Evolutionary conservation across 2,797 vertebrate genomes (phyloP).

Genomic region (Arrhamphus sclerolepis): DNA sequence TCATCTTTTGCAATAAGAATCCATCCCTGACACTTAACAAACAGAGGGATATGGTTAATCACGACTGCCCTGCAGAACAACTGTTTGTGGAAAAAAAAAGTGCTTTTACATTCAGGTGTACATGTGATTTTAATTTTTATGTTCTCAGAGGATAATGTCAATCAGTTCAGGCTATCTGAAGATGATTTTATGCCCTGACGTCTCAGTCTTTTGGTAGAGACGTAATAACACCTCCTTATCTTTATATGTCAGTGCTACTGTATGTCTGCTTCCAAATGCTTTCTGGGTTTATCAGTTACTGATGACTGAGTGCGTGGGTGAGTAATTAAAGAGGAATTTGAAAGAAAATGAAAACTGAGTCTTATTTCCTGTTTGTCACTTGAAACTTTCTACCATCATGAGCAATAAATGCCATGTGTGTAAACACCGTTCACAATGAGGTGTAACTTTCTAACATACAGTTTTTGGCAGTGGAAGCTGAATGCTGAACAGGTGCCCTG

Average conservation of each 20-base stretch:
- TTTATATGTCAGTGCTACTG: constrained; percentile 12
- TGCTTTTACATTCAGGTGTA: too few relatives aligned
- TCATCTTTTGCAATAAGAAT: constrained; percentile 38
- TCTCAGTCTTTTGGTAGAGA: neutral
- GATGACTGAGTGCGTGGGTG: constrained; percentile 33
- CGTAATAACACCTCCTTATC: constrained; percentile 8
- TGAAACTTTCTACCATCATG: neutral
- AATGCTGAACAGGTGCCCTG: neutral
- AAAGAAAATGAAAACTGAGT: constrained; percentile 70
- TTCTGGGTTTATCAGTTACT: constrained; percentile 24
- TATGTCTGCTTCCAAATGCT: constrained; percentile 15
- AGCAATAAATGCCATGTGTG: constrained; percentile 34
- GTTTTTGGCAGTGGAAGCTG: constrained; percentile 15
- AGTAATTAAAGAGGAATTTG: constrained; percentile 49
- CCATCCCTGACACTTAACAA: constrained; percentile 16
- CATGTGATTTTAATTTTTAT: too few relatives aligned
- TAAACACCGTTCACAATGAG: constrained; percentile 56
- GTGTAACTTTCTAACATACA: constrained; percentile 16
- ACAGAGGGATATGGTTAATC: constrained; percentile 3
- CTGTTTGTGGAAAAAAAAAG: neutral
- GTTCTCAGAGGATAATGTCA: neutral
- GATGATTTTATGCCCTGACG: neutral
- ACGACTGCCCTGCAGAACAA: neutral
- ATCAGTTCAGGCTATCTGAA: neutral
- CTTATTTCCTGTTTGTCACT: constrained; percentile 34